Evolutionary conservation across 2,888 invertebrate genomes (phyloP), one percentile per base, ranked within the genome.

Genomic region (Pycnomerus fuliginosus): DNA sequence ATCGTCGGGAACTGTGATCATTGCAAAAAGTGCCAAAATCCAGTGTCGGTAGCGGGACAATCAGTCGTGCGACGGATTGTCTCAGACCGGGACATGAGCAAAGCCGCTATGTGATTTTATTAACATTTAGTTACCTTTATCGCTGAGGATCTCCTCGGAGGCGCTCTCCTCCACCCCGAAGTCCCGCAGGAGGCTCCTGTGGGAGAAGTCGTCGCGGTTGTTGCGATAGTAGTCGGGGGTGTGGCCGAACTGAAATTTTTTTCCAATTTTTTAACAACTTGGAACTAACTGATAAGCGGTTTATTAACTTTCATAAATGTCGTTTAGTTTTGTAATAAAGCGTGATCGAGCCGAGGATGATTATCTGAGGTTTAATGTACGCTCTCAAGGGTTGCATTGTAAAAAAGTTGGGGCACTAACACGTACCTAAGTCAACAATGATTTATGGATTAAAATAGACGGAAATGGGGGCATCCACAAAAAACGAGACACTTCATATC

Each of bases 151-250:
- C 64, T 80, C 80, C 55, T 84, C 79, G 31, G 82, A 81, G 22
- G 62, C 53, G 17, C 79, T 77, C 62, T 85, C 83, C 53, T 76
- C 78, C 30, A 85, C 85, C 17, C 86, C 87, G 59, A 84, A 88
- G 58, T 83, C 82, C 39, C 76, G 74, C 43, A 89, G 66, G 24
- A 90, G 68, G 57, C 80, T 79, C 58, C 78, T 78, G 67, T 87
- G 86, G 20, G 83, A 83, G 40, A 90, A 75, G 44, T 85, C 79
- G 38, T 76, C 75, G 52, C 82, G 80, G 61, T 84, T 80, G 39
- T 82, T 77, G 58, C 81, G 76, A 70, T 90, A 92, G 65, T 85
- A 86, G 61, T 90, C 90, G 22, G 91, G 84, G 32, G 86, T 84
- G 36, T 82, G 79, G 27, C 87, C 90, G 64, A 82, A 80, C 91